Base-by-base conservation (phyloP, 2,113 vertebrate genomes). In the Stictonetta naevosa region DNA sequence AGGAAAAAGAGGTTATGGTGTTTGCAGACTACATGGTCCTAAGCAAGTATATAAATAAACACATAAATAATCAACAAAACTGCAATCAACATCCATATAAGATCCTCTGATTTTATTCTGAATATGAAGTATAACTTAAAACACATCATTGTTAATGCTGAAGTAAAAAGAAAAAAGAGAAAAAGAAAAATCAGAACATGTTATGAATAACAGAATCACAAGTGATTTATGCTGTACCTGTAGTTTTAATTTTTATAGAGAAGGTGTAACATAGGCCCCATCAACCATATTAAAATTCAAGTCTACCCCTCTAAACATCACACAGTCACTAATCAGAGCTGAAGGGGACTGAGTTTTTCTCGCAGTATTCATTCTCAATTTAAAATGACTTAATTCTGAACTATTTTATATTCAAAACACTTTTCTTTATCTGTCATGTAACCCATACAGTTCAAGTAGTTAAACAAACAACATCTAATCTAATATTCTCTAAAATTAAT, bases 341-440 rank as follows among this genome's bases (percentile, higher is more conserved):
- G 88, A 95, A 95, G 83, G 92, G 52, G 60, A 88, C 73, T 62
- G 62, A 93, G 92, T 58, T 95, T 84, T 92, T 73, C 93, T 90
- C 80, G 88, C 80, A 84, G 60, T 69, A 84, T 89, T 90, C 77
- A 84, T 91, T 93, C 73, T 73, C 80, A 82, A 93, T 94, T 96
- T 82, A 82, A 95, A 94, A 96, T 91, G 26, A 92, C 90, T 96
- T 93, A 86, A 91, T 95, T 96, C 90, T 76, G 69, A 91, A 84
- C 86, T 94, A 88, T 93, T 96, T 93, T 88, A 59, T 66, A 96
- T 96, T 96, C 86, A 69, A 92, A 94, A 76, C 83, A 79, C 62
- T 94, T 90, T 87, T 79, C 84, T 91, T 92, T 96, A 93, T 88
- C 72, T 95, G 90, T 44, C 73, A 90, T 16, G 59, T 86, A 86